Conservation (phyloP, 2,113 vertebrate genomes). For the Campylorhamphus procurvoides region DNA sequence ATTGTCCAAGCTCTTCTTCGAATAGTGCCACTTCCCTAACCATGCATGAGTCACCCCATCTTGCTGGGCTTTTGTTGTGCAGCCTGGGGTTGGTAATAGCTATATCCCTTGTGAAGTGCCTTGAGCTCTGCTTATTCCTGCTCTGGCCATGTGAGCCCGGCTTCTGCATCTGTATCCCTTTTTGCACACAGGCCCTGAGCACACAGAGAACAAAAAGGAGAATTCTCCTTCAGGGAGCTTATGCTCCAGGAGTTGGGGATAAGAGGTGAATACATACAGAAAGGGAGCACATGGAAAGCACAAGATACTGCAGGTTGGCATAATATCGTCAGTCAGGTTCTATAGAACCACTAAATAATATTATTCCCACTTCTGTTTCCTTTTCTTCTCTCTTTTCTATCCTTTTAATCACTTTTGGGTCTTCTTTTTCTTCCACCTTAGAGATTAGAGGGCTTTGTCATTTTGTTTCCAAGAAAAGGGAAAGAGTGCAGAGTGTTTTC, state of each 20-base stretch:
- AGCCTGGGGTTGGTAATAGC: neutral
- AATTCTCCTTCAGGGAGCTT: neutral
- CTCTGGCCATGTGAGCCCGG: rapidly evolving
- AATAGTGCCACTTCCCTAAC: neutral
- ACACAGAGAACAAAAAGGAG: neutral
- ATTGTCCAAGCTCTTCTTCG: neutral
- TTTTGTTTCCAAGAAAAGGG: conserved; percentile 39
- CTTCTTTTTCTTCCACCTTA: conserved; percentile 12
- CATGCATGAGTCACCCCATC: neutral
- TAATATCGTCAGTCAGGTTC: neutral
- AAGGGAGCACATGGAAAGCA: neutral
- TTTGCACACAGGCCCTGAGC: neutral
- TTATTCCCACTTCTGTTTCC: neutral
- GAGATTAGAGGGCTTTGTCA: conserved; percentile 62
- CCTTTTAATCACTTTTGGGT: conserved; percentile 49
- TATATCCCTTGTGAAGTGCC: neutral
- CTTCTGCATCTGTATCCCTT: neutral
- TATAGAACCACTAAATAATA: neutral
- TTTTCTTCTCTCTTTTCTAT: conserved; percentile 16
- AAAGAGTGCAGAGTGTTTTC: conserved; percentile 37
- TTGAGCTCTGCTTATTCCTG: neutral
- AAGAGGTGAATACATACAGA: neutral
- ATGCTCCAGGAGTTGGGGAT: rapidly evolving
- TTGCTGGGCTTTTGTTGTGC: neutral
- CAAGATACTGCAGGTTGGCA: neutral